A percentile compares a stretch with the other conserved stretches of the same genome.
Conservation (phyloP, 2,888 invertebrate genomes). For the Eueremaeus valkanovi region DNA sequence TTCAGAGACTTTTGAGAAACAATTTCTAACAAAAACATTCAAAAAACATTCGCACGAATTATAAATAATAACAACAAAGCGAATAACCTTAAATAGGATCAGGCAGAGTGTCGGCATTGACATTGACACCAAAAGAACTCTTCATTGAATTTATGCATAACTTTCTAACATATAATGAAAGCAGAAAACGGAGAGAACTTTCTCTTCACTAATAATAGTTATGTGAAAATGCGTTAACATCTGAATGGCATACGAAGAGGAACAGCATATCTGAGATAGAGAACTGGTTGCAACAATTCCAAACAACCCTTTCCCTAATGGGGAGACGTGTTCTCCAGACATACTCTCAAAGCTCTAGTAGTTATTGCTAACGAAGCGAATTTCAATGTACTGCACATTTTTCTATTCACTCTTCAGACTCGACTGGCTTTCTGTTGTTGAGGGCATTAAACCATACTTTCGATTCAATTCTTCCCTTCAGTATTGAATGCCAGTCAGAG, state of each 20-base stretch:
- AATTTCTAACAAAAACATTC: too few species aligned
- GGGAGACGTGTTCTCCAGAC: not conserved
- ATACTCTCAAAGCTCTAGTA: not conserved
- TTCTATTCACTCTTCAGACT: not conserved
- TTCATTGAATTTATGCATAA: conserved; percentile 2
- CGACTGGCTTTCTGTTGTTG: not conserved
- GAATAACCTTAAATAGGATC: too few species aligned
- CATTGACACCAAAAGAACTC: conserved; percentile 18
- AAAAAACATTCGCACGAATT: too few species aligned
- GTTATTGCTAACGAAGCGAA: not conserved
- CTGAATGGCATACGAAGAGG: not conserved
- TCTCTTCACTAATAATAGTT: not conserved
- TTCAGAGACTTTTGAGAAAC: too few species aligned
- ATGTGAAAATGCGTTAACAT: not conserved
- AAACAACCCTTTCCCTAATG: conserved; percentile 12
- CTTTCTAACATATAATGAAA: not conserved
- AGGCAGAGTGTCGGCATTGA: not conserved
- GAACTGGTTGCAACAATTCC: not conserved
- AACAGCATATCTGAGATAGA: not conserved
- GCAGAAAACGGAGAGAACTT: not conserved
- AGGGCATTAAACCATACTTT: conserved; percentile 13
- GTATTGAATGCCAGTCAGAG: too few species aligned
- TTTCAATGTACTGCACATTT: not conserved
- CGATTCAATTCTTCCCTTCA: not conserved
- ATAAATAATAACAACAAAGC: too few species aligned